Evolutionary conservation across 2,797 vertebrate species (phyloP), one percentile per base, ranked within the genome.

Genomic region (Lagocephalus sceleratus): DNA sequence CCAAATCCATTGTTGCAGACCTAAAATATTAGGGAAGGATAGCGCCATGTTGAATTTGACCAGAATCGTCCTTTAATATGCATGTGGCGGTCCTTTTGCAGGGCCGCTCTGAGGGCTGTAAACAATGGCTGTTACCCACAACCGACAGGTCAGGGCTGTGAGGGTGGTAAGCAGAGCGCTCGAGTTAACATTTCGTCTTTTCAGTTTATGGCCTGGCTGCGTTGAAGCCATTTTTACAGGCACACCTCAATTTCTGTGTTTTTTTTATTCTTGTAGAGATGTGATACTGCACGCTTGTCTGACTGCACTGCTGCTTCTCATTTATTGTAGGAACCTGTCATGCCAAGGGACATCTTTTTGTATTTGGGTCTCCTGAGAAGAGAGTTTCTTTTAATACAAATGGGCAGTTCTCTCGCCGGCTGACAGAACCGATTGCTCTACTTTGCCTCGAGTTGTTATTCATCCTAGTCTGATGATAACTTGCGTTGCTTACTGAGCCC

Each of bases 381-480:
- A 81, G 77, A 78, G 78, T 75, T 79, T 84, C 78, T 79, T 75
- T 80, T 77, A 88, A 83, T 60, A 73, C 70, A 75, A 83, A 80
- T 72, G 68, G 78, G 67, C 83, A 76, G 64, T 73, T 81, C 73
- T 80, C 72, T 76, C 60, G 40, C 84, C 55, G 66, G 68, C 73
- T 88, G 85, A 87, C 82, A 78, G 77, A 73, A 85, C 82, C 84
- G 79, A 84, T 88, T 76, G 79, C 70, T 88, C 82, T 67, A 75
- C 72, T 85, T 89, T 80, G 51, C 75, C 65, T 60, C 73, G 84
- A 85, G 80, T 77, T 66, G 68, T 89, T 89, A 90, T 87, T 90
- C 85, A 89, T 86, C 74, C 51, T 56, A 26, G 71, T 73, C 79
- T 71, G 63, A 79, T 54, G 75, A 83, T 76, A 76, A 78, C 75